Evolutionary conservation across 2,113 vertebrate genomes (phyloP).

Genomic region (Bubo blakistoni): DNA sequence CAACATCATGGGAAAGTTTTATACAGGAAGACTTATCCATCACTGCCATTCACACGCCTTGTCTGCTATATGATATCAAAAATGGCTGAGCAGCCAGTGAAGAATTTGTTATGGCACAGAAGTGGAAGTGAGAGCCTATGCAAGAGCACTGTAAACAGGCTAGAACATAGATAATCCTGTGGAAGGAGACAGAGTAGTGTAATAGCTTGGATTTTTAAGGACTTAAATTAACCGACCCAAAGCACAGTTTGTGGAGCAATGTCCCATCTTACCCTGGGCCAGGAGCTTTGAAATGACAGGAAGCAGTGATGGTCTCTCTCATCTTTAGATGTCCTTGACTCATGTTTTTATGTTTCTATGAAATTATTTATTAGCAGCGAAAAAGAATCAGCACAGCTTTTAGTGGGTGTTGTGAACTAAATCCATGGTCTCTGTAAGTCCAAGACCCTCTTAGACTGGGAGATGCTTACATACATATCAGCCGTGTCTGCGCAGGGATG

Average conservation of each 20-base stretch:
- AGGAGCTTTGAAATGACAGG: not conserved
- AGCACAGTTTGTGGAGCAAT: not conserved
- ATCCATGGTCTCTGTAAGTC: not conserved
- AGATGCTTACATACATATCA: not conserved
- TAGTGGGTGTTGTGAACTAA: not conserved
- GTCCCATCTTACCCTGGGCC: not conserved
- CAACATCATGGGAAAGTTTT: not conserved
- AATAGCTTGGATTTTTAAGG: not conserved
- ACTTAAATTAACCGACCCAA: not conserved
- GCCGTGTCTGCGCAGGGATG: not conserved
- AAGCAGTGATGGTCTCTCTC: not conserved
- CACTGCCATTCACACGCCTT: not conserved
- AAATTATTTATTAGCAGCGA: not conserved
- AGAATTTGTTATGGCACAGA: not conserved
- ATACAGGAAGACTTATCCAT: not conserved
- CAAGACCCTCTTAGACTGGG: not conserved
- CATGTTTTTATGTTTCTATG: not conserved
- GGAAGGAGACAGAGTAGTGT: not conserved
- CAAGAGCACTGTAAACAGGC: not conserved
- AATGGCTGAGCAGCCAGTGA: not conserved
- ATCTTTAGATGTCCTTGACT: not conserved
- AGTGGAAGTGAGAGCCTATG: not conserved
- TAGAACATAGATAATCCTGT: fast-evolving
- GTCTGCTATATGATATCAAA: not conserved
- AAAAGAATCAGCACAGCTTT: not conserved